Evolutionary conservation across 2,113 vertebrate genomes (phyloP).

Genomic region (Clarias macrocephalus): DNA sequence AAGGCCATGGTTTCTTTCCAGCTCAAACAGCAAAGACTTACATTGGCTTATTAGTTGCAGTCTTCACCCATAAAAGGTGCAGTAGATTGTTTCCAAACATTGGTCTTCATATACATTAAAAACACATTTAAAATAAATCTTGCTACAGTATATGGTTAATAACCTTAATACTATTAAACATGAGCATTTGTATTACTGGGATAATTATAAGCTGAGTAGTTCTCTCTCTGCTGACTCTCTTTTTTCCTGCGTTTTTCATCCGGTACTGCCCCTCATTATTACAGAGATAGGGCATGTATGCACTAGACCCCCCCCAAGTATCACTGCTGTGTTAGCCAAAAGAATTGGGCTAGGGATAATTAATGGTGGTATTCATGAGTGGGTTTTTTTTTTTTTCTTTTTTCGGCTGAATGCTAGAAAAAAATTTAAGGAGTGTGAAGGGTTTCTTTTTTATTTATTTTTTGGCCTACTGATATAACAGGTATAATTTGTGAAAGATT

Average conservation of each 20-base stretch:
- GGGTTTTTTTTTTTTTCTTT: background rate
- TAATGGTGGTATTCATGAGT: constrained; percentile 37
- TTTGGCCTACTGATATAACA: background rate
- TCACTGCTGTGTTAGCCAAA: constrained; percentile 15
- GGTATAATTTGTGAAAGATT: background rate
- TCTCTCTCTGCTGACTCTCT: constrained; percentile 1
- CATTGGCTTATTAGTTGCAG: background rate
- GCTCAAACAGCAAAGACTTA: background rate
- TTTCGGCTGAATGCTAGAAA: background rate
- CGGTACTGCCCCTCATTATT: constrained; percentile 8
- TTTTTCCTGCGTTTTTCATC: background rate
- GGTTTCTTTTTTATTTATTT: background rate
- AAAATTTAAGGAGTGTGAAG: background rate
- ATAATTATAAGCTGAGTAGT: constrained; percentile 24
- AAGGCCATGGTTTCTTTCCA: constrained; percentile 57
- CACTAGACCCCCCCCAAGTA: background rate
- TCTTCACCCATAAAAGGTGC: background rate
- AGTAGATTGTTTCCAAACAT: background rate
- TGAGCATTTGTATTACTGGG: background rate
- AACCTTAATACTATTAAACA: background rate
- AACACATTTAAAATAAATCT: background rate
- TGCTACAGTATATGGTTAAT: background rate
- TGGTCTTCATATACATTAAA: background rate
- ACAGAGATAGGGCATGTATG: background rate
- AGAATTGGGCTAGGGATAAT: background rate